Base-by-base conservation (phyloP, 2,113 vertebrate genomes). In the Fregata magnificens region DNA sequence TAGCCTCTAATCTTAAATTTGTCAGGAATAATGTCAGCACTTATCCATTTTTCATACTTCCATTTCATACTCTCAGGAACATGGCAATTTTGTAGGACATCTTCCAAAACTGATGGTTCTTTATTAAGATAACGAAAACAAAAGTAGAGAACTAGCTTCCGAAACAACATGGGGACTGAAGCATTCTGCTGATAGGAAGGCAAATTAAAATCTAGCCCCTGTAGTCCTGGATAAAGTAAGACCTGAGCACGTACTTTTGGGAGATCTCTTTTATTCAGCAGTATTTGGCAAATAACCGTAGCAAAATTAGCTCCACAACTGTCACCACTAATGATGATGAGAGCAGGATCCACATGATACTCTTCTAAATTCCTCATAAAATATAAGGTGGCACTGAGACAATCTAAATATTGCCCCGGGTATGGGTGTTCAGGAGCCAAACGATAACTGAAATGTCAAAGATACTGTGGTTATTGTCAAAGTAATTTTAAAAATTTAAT, bases 131-230 rank as follows among this genome's bases (percentile, higher is more conserved):
- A 98, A 53, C 95, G 95, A 53, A 97, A 91, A 21, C 96, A 98
- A 71, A 98, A 98, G 95, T 98, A 98, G 6, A 97, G 58, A 8
- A 87, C 40, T 3, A 98, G 86, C 40, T 95, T 91, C 55, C 59
- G 88, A 25, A 94, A 96, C 94, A 99, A 90, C 31, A 99, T 18
- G 32, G 99, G 99, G 47, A 98, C 97, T 0, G 95, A 96, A 11
- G 94, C 96, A 4, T 99, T 99, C 96, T 99, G 98, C 95, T 98
- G 98, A 70, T 98, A 99, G n/a, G 99, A 99, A 47, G 99, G 99
- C 85, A 98, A 65, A 40, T 98, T 97, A 83, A 99, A 99, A 81
- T 99, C 98, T 44, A 99, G 49, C 66, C 90, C 98, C 85, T 99
- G 99, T 34, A 99, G 91, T 1, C n/a, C 52, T 1, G 99, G 97